Percentiles rank a stretch among this genome's conserved stretches.
phyloP scores from a whole-genome alignment of 2,797 vertebrate species.

The Glyptemys insculpta region DNA sequence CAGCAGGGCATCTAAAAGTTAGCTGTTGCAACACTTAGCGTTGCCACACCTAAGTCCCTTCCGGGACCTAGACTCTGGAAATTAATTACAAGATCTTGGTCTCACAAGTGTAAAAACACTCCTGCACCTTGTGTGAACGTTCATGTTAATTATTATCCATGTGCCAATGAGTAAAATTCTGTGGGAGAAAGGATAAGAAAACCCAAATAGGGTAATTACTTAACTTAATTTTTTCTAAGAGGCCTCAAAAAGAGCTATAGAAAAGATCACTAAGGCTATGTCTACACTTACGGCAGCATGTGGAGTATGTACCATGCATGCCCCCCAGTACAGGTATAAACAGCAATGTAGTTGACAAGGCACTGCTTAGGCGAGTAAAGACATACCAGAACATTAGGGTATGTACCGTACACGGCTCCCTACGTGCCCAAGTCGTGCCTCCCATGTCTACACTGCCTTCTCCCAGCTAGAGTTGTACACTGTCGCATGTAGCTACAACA shows the following conservation, averaged over 20 bases:
- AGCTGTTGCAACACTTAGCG: neutral
- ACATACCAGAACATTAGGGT: neutral
- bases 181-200: constrained; percentile 2
- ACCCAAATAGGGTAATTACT: constrained; percentile 63
- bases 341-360: neutral
- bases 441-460: neutral
- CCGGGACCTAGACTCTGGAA: neutral
- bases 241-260: neutral
- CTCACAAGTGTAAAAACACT: neutral
- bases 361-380: neutral
- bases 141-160: constrained; percentile 10
- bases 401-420: neutral
- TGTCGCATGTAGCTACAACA: neutral
- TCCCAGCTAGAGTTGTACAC: neutral
- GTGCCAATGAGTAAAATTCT: neutral
- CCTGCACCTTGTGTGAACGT: neutral
- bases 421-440: neutral
- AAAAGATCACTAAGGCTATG: neutral
- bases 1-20: neutral
- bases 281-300: neutral
- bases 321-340: neutral
- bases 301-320: neutral
- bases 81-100: neutral
- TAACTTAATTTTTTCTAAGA: constrained; percentile 18
- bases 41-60: neutral